Evolutionary conservation across 1,140 invertebrate species (phyloP).

Genomic region (Papilio polytes): DNA sequence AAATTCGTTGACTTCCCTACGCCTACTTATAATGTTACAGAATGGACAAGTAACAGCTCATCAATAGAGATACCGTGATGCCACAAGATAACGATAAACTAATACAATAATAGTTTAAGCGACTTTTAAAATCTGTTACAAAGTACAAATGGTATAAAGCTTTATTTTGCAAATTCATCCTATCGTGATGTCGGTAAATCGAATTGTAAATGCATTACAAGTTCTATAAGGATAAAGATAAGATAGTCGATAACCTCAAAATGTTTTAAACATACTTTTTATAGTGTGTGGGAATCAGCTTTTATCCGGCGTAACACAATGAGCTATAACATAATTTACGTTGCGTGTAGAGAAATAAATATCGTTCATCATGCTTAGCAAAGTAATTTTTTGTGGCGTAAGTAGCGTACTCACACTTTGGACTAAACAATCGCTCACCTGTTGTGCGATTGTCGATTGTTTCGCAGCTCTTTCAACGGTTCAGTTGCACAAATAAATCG

Average conservation of each 20-base stretch:
- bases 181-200: not conserved
- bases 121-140: too few species aligned
- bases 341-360: not conserved
- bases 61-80: not conserved
- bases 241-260: not conserved
- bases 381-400: too few species aligned
- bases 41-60: not conserved
- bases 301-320: not conserved
- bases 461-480: too few species aligned
- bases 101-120: too few species aligned
- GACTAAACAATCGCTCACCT: too few species aligned
- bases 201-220: constrained; percentile 33
- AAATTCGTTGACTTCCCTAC: not conserved
- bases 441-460: too few species aligned
- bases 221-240: constrained; percentile 12
- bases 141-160: not conserved
- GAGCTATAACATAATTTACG: not conserved
- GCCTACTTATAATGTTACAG: not conserved
- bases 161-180: constrained; percentile 34
- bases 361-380: too few species aligned
- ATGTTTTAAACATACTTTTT: constrained; percentile 23
- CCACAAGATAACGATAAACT: too few species aligned
- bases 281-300: not conserved
- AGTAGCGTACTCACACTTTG: too few species aligned
- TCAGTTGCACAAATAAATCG: too few species aligned